These are phyloP conservation scores for Dendroctonus ponderosae DNA, from an alignment of 1,140 invertebrate genomes.

Conservation along the genomic window DNA sequence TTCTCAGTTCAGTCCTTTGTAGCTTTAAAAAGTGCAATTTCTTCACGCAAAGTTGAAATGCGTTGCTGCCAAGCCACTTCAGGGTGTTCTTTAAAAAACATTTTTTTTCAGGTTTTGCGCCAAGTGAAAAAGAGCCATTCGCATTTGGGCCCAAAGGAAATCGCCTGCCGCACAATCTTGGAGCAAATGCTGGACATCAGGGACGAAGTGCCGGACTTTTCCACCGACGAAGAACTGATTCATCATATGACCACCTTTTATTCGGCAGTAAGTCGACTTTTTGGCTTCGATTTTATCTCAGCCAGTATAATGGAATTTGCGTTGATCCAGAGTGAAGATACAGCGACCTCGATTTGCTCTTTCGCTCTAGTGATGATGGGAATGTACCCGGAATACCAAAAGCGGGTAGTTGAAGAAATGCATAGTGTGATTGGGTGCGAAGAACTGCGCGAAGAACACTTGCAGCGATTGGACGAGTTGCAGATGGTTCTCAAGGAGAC, in stretches of 20 bases:
- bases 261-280: constrained; percentile 33
- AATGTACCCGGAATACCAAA: constrained; percentile 39
- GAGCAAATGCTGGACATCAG: constrained; percentile 31
- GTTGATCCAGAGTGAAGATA: constrained; percentile 39
- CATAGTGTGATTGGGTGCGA: not conserved
- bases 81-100: not conserved
- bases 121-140: constrained; percentile 15
- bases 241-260: constrained; percentile 36
- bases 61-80: too few relatives aligned
- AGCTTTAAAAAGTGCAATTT: not conserved
- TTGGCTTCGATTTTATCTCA: too few relatives aligned
- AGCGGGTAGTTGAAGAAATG: constrained; percentile 33
- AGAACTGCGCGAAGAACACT: constrained; percentile 13
- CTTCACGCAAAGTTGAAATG: too few relatives aligned
- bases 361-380: constrained; percentile 37
- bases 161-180: constrained; percentile 5
- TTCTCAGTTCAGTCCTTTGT: not conserved
- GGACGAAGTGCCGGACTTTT: constrained; percentile 24
- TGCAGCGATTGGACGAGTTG: constrained; percentile 67
- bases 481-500: constrained; percentile 72
- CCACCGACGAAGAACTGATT: constrained; percentile 26
- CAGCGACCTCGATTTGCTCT: constrained; percentile 25
- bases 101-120: constrained; percentile 13
- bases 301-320: too few relatives aligned
- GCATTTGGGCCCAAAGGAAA: constrained; percentile 2